These are phyloP conservation scores for Charaxes varanes DNA, from an alignment of 1,140 invertebrate genomes.

Conservation along the genomic window DNA sequence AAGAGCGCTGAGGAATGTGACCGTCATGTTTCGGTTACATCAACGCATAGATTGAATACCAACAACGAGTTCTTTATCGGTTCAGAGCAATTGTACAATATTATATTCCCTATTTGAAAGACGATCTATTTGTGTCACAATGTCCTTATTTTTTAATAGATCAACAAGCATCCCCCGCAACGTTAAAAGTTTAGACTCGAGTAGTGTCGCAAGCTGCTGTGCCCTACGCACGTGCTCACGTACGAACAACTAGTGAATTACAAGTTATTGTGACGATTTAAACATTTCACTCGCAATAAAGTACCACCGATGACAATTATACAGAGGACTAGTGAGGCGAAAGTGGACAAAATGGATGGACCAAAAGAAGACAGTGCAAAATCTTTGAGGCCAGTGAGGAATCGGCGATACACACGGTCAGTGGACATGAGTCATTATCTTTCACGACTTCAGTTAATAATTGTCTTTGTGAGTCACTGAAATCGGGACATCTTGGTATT, in stretches of 20 bases:
- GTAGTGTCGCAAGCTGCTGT: slow-evolving; percentile 51
- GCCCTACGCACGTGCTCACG: slow-evolving; percentile 57
- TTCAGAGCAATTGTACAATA: slow-evolving; percentile 38
- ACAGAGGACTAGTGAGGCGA: slow-evolving; percentile 38
- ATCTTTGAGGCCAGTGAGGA: slow-evolving; percentile 73
- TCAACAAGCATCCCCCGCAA: slow-evolving; percentile 65
- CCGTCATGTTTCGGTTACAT: slow-evolving; percentile 74
- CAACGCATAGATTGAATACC: slow-evolving; percentile 47
- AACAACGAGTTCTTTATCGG: slow-evolving; percentile 39
- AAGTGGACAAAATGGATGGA: slow-evolving; percentile 42
- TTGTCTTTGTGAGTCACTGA: slow-evolving; percentile 63
- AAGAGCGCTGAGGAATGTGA: slow-evolving; percentile 60
- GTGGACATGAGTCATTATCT: slow-evolving; percentile 59
- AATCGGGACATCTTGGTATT: slow-evolving; percentile 22
- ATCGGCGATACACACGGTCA: slow-evolving; percentile 75
- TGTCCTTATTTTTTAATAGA: slow-evolving; percentile 74
- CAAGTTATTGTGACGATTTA: slow-evolving; percentile 12
- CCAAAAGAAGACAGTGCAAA: slow-evolving; percentile 52
- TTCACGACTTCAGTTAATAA: slow-evolving; percentile 45
- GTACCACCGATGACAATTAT: slow-evolving; percentile 54
- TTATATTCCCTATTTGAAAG: slow-evolving; percentile 40
- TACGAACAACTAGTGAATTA: slow-evolving; percentile 9
- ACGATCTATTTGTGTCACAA: slow-evolving; percentile 71
- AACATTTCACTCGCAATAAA: neutral
- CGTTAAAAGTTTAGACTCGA: slow-evolving; percentile 50